A percentile compares a stretch with the other conserved stretches of the same genome.
Evolutionary conservation across 2,888 invertebrate genomes (phyloP).

Genomic region (Polymixis lichenea): DNA sequence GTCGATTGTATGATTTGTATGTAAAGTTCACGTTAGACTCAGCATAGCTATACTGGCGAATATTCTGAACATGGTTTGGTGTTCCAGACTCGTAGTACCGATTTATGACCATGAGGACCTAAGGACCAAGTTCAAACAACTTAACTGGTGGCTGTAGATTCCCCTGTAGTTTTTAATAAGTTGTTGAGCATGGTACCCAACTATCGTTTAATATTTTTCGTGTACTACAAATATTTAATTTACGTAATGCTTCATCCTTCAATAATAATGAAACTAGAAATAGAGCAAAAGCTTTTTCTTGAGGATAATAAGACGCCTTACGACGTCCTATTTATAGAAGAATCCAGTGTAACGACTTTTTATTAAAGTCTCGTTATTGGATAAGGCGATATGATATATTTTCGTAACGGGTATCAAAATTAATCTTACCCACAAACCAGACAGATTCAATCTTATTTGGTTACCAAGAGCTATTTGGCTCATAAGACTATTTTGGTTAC

Average conservation of each 20-base stretch:
- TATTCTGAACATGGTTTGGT: not conserved
- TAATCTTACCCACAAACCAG: not conserved
- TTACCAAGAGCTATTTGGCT: not conserved
- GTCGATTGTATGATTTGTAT: slow-evolving; percentile 9
- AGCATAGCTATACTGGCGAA: not conserved
- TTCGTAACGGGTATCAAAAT: not conserved
- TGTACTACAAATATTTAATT: not conserved
- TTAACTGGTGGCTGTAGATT: too few species aligned
- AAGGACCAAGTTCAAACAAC: too few species aligned
- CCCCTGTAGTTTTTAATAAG: not conserved
- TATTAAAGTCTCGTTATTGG: not conserved
- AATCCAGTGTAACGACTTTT: not conserved
- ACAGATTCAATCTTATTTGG: not conserved
- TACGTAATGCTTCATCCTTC: not conserved
- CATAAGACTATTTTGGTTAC: not conserved
- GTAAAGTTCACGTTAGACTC: slow-evolving; percentile 18
- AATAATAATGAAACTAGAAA: not conserved
- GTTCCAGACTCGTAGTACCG: not conserved
- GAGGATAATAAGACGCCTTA: not conserved
- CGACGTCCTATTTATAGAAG: slow-evolving; percentile 4
- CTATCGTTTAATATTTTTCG: not conserved
- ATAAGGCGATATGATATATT: not conserved
- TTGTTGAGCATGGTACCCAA: not conserved
- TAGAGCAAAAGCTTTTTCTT: not conserved
- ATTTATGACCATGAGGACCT: not conserved